A percentile compares a stretch with the other conserved stretches of the same genome.
Evolutionary conservation across 2,113 vertebrate species (phyloP).

Genomic region (Galeopterus variegatus): DNA sequence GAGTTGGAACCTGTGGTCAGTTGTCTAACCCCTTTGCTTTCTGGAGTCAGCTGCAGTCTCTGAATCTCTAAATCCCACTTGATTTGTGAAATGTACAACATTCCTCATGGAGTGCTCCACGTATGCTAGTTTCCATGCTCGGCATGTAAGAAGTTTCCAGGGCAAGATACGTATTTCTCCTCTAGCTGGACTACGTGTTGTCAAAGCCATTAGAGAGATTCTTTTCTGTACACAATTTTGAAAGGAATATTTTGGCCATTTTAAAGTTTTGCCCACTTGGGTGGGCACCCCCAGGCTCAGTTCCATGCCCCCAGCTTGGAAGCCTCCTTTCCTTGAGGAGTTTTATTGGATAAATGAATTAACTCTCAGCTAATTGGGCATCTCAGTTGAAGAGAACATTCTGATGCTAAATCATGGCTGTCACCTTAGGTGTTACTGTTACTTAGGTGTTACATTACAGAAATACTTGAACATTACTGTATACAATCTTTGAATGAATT

Average conservation of each 20-base stretch:
- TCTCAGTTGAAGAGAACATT: conserved; percentile 7
- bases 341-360: conserved; percentile 52
- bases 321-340: neutral
- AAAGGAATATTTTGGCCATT: neutral
- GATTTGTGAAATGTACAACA: neutral
- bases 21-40: conserved; percentile 11
- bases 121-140: neutral
- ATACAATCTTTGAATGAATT: conserved; percentile 10
- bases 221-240: neutral
- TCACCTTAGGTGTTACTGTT: neutral
- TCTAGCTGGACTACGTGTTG: neutral
- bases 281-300: neutral
- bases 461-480: neutral
- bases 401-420: conserved; percentile 4
- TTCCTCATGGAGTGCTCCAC: neutral
- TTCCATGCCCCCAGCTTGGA: neutral
- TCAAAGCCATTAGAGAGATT: neutral
- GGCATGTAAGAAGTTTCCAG: neutral
- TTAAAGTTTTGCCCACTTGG: conserved; percentile 5
- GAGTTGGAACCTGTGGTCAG: neutral
- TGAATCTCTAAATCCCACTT: neutral
- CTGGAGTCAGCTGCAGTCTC: neutral
- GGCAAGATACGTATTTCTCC: neutral
- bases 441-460: neutral
- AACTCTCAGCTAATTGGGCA: neutral